Evolutionary conservation across 2,888 invertebrate genomes (phyloP).

Genomic region (Thelaira solivaga): DNA sequence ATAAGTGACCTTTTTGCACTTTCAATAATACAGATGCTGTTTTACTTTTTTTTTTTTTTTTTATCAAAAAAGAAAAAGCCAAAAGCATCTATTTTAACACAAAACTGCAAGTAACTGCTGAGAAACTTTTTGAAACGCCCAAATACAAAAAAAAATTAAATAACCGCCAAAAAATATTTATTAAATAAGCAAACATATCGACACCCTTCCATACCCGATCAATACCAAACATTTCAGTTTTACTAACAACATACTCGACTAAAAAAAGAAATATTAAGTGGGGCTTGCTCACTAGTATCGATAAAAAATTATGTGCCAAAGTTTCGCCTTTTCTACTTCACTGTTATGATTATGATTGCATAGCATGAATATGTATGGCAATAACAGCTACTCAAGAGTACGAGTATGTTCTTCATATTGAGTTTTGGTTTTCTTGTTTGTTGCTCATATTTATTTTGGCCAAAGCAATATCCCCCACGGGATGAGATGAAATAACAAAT

Average conservation of each 20-base stretch:
- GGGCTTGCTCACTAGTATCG: slow-evolving; percentile 10
- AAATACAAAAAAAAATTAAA: not conserved
- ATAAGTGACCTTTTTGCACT: slow-evolving; percentile 53
- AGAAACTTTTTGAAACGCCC: slow-evolving; percentile 51
- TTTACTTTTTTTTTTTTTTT: slow-evolving; percentile 18
- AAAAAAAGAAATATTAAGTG: slow-evolving; percentile 16
- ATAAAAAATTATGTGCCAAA: slow-evolving; percentile 59
- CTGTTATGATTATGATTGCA: slow-evolving; percentile 38
- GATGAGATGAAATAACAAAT: slow-evolving; percentile 72
- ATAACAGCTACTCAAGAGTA: no score
- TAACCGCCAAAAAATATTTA: slow-evolving; percentile 47
- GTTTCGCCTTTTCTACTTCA: slow-evolving; percentile 57
- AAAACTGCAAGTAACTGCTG: slow-evolving; percentile 23
- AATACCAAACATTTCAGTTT: slow-evolving; percentile 34
- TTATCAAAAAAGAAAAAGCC: no score
- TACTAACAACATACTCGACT: slow-evolving; percentile 34
- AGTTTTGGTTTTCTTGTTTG: not conserved
- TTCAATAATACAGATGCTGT: slow-evolving; percentile 48
- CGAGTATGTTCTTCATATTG: slow-evolving; percentile 16
- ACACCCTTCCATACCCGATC: slow-evolving; percentile 6
- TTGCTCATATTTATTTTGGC: slow-evolving; percentile 12
- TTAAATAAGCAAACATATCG: slow-evolving; percentile 36
- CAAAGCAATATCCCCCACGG: slow-evolving; percentile 45
- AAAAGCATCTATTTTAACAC: not conserved
- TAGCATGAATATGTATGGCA: slow-evolving; percentile 15